Conservation (phyloP, 2,888 invertebrate genomes). For the Scelioninae gen. 1 region DNA sequence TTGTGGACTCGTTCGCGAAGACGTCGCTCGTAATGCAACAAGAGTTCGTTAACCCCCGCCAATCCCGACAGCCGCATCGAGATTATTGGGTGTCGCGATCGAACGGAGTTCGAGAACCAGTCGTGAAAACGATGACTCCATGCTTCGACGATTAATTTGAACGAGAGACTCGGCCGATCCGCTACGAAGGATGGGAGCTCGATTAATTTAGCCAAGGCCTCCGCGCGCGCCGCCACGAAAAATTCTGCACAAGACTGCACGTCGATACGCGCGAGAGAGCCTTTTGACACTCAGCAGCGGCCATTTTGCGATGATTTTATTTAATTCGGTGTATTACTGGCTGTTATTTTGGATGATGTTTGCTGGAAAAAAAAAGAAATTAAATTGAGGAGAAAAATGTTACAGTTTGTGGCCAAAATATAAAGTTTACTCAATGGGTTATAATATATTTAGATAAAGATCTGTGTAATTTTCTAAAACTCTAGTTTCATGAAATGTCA, state of each 20-base stretch:
- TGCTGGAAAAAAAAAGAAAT: neutral
- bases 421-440: too few species aligned
- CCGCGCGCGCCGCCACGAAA: conserved; percentile 31
- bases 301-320: conserved; percentile 42
- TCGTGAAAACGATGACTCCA: conserved; percentile 70
- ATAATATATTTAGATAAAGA: too few species aligned
- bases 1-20: conserved; percentile 63
- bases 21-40: conserved; percentile 65
- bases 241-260: conserved; percentile 34
- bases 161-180: conserved; percentile 60
- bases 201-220: conserved; percentile 68
- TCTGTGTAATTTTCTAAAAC: too few species aligned
- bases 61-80: conserved; percentile 71
- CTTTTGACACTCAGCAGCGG: conserved; percentile 47
- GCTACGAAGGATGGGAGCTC: conserved; percentile 52
- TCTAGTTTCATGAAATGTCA: too few species aligned
- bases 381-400: too few species aligned
- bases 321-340: conserved; percentile 45
- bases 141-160: conserved; percentile 66
- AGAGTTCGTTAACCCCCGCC: conserved; percentile 73
- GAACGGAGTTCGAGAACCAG: conserved; percentile 69
- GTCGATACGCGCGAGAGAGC: conserved; percentile 16
- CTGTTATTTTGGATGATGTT: conserved; percentile 28
- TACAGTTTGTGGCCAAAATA: too few species aligned
- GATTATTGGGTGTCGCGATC: conserved; percentile 73